Evolutionary conservation across 2,888 invertebrate genomes (phyloP), one percentile per base, ranked within the genome.

Genomic region (Magallana nippona): DNA sequence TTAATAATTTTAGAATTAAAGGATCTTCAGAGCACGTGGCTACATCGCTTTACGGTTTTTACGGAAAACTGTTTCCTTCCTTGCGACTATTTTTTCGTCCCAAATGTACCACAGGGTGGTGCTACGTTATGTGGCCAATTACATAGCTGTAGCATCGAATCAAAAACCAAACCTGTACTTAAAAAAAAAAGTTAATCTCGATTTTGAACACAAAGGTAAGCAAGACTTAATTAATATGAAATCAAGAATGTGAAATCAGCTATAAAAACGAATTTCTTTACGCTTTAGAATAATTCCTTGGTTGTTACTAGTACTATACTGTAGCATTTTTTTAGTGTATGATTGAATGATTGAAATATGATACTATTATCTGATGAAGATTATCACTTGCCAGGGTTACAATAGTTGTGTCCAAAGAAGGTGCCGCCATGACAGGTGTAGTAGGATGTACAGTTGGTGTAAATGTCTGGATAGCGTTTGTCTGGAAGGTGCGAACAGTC

Each of bases 371-470:
- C 8, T 44, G 44, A 8, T 44, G 44, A 44, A 44, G 44, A 44
- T 44, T 44, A 44, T 44, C 44, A 44, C 44, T 44, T 44, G 44
- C 89, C 87, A 83, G 85, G 82, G 57, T 83, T 83, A 55, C 89
- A 89, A 78, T 78, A 83, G 84, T 89, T 87, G 84, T 89, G 89
- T 11, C 89, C 89, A 56, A 87, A 88, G 84, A 84, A 89, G 22
- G 81, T 83, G 2, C 87, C 88, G 13, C 83, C 84, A 17, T 85
- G 79, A 81, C 89, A 89, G n/a, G 89, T 89, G 86, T 86, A 89
- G 83, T 87, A 89, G 17, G 86, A 63, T 0, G 58, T 78, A 63
- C 89, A 89, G 44, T 84, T 62, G 22, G 71, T 77, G 63, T 82
- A 78, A 13, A 71, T 63, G 83, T 89, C 89, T 1, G 88, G 83